Percentiles rank a stretch among this genome's conserved stretches.
phyloP scores from a whole-genome alignment of 53 echinoderm and acorn worm genomes.

The Crossaster papposus region DNA sequence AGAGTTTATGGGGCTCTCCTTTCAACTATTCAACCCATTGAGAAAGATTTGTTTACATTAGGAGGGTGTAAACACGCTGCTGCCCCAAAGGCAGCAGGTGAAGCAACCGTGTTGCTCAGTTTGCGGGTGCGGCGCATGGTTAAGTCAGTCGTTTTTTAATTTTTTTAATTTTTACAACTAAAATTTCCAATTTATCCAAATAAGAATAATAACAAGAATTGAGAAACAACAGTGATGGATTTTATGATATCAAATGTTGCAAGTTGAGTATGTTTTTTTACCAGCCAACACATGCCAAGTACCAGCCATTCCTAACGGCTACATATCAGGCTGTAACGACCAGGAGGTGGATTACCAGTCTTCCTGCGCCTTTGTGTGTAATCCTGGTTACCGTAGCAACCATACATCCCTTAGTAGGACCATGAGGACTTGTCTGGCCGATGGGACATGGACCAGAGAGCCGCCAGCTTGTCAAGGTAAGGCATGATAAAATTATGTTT shows the following conservation, averaged over 20 bases:
- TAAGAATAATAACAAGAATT: neutral
- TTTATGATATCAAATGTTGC: neutral
- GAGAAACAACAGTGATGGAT: no score
- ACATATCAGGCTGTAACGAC: constrained; percentile 57
- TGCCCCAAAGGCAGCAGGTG: no score
- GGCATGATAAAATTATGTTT: neutral
- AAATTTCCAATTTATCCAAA: no score
- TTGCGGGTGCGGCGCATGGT: no score
- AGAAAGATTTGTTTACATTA: no score
- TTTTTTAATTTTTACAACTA: no score
- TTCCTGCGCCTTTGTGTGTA: constrained; percentile 76
- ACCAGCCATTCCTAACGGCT: constrained; percentile 64
- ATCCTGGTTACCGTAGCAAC: constrained; percentile 65
- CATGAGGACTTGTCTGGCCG: constrained; percentile 73
- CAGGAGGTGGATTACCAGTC: constrained; percentile 67
- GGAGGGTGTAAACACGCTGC: no score
- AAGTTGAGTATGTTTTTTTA: neutral
- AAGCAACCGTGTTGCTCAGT: no score
- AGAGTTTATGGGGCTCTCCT: no score
- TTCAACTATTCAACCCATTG: no score
- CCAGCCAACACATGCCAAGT: constrained; percentile 72
- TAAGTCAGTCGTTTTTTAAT: no score
- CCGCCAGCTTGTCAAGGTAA: constrained; percentile 71
- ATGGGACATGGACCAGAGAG: constrained; percentile 73
- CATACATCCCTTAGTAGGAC: constrained; percentile 32